Evolutionary conservation across 2,113 vertebrate genomes (phyloP), one percentile per base, ranked within the genome.

Genomic region (Plestiodon gilberti): DNA sequence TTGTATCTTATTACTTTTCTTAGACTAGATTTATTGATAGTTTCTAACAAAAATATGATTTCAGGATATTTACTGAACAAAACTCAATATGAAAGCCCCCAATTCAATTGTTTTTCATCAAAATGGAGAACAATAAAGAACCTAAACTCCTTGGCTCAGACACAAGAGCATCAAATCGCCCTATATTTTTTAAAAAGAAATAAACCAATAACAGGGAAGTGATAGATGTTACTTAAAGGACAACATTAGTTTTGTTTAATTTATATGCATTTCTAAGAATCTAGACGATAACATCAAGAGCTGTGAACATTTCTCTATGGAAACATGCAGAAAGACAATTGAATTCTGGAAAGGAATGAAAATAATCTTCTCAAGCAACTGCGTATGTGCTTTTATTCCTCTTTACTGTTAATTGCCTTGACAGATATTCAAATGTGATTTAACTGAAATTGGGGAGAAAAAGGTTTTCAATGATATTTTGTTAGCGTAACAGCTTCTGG

Each of bases 51-150:
- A 98, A 98, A 99, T 99, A 97, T 93, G 93, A 99, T 99, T 98
- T 97, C 97, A 96, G 97, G 98, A 97, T 98, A 98, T 99, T 99
- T 98, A 98, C 97, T 96, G 97, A 98, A 97, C 96, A 95, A 97
- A 98, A 99, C 98, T 97, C 98, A 98, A 99, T 99, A 98, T 96
- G 95, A 89, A 95, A 96, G 96, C 95, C 96, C 96, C 97, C 97
- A 98, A 99, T 98, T 98, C 96, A 96, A 99, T 99, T 98, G 97
- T 92, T 97, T 98, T 98, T 97, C 98, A 97, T 98, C 96, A 96
- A 97, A 99, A 98, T 97, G 96, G 97, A 98, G 98, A 98, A 98
- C 98, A 98, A 99, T 99, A 99, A 98, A 98, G 98, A 97, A 97
- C 92, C 95, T 95, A 96, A 97, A 97, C 97, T 96, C 96, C 96